These are phyloP conservation scores for Osmerus eperlanus DNA, from an alignment of 2,113 vertebrate genomes.

Conservation along the genomic window DNA sequence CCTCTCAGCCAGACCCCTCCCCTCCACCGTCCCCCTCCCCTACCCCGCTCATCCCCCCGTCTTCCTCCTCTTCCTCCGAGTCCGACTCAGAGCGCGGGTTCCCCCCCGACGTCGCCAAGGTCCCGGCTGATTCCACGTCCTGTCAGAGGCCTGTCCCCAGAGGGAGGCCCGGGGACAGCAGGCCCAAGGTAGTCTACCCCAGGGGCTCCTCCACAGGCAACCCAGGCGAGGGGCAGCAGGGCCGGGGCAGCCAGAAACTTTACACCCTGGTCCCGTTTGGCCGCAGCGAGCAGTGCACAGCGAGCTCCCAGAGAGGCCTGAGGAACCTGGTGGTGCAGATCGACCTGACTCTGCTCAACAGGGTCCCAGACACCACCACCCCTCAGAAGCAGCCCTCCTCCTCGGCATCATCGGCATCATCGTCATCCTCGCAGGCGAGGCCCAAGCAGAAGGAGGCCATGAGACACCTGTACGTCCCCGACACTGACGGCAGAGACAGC, in stretches of 20 bases:
- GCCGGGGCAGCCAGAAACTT: slow-evolving; percentile 80
- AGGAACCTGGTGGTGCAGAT: slow-evolving; percentile 93
- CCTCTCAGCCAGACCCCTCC: slow-evolving; percentile 63
- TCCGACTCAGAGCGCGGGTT: slow-evolving; percentile 80
- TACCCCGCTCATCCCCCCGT: slow-evolving; percentile 59
- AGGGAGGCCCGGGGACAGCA: slow-evolving; percentile 51
- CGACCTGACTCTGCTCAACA: slow-evolving; percentile 88
- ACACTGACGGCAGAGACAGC: slow-evolving; percentile 75
- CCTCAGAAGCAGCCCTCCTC: slow-evolving; percentile 61
- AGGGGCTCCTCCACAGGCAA: slow-evolving; percentile 52
- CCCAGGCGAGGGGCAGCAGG: slow-evolving; percentile 75
- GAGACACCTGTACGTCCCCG: slow-evolving; percentile 65
- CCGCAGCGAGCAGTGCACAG: slow-evolving; percentile 77
- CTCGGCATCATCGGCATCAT: slow-evolving; percentile 37
- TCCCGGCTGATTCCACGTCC: slow-evolving; percentile 63
- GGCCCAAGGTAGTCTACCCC: slow-evolving; percentile 58
- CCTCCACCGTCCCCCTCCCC: slow-evolving; percentile 60
- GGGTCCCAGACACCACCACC: slow-evolving; percentile 81
- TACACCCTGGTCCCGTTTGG: slow-evolving; percentile 96
- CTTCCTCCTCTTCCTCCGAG: slow-evolving; percentile 68
- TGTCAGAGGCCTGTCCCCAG: slow-evolving; percentile 64
- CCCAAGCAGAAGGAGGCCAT: slow-evolving; percentile 65
- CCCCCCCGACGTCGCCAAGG: slow-evolving; percentile 67
- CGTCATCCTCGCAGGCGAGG: slow-evolving; percentile 35
- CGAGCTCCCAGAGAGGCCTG: slow-evolving; percentile 79